A percentile compares a stretch with the other conserved stretches of the same genome.
phyloP scores from a whole-genome alignment of 2,888 invertebrate species.

The Dinocampus coccinellae region DNA sequence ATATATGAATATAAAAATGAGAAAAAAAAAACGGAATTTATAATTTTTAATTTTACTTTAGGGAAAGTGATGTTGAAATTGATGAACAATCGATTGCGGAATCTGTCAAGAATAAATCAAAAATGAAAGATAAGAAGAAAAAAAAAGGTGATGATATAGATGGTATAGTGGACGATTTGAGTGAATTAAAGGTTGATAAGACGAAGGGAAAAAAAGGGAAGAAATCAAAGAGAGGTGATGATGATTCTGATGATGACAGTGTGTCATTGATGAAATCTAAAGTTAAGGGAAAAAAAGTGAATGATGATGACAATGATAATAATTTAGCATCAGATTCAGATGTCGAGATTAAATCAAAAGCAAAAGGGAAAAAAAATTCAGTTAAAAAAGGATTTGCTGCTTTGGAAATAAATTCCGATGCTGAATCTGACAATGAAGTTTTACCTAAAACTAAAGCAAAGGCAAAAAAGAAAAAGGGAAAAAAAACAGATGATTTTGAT shows the following conservation, averaged over 20 bases:
- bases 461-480: conserved; percentile 66
- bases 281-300: conserved; percentile 39
- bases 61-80: conserved; percentile 74
- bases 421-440: conserved; percentile 46
- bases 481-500: conserved; percentile 51
- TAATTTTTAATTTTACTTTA: conserved; percentile 60
- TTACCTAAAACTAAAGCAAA: conserved; percentile 37
- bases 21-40: neutral
- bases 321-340: conserved; percentile 39
- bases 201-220: conserved; percentile 63
- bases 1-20: neutral
- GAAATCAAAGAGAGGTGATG: conserved; percentile 69
- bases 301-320: conserved; percentile 37
- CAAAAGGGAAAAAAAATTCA: conserved; percentile 52
- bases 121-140: conserved; percentile 70
- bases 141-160: conserved; percentile 56
- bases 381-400: conserved; percentile 51
- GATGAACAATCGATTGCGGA: conserved; percentile 62
- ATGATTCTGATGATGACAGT: conserved; percentile 46
- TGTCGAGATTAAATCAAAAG: conserved; percentile 46
- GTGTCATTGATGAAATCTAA: conserved; percentile 16
- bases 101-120: conserved; percentile 64
- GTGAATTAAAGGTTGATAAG: conserved; percentile 74
- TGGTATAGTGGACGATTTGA: conserved; percentile 72
- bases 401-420: conserved; percentile 48